A percentile compares a stretch with the other conserved stretches of the same genome.
These are phyloP conservation scores for Prostheceraeus crozeri DNA, from an alignment of 2,888 invertebrate species.

Conservation along the genomic window DNA sequence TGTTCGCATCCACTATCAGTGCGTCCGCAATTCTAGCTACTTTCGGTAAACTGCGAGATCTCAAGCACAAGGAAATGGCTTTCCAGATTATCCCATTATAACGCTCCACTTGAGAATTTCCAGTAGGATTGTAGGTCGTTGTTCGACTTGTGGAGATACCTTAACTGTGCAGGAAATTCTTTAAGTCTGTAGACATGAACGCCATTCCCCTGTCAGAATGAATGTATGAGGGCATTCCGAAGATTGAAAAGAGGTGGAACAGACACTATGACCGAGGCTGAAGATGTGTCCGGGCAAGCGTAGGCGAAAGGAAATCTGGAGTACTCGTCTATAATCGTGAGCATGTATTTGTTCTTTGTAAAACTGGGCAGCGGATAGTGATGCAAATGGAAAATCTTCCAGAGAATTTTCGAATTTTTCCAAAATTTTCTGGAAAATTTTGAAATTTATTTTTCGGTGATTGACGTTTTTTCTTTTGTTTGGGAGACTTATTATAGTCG, in stretches of 20 bases:
- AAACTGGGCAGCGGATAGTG: too few species aligned
- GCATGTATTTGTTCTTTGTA: conserved; percentile 41
- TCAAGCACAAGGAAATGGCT: conserved; percentile 36
- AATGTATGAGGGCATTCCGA: conserved; percentile 40
- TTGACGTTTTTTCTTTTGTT: too few species aligned
- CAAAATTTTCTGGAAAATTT: too few species aligned
- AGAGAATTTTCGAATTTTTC: too few species aligned
- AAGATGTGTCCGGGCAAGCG: conserved; percentile 40
- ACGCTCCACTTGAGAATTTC: conserved; percentile 40
- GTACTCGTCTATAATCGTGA: conserved; percentile 42
- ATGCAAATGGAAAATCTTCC: too few species aligned
- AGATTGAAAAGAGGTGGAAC: conserved; percentile 40
- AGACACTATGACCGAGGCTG: conserved; percentile 39
- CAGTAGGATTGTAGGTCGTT: conserved; percentile 39
- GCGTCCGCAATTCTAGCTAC: too few species aligned
- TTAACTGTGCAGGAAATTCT: conserved; percentile 30
- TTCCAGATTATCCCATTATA: conserved; percentile 42
- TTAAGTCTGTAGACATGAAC: conserved; percentile 42
- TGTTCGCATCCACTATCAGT: too few species aligned
- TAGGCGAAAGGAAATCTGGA: conserved; percentile 43
- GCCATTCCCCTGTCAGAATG: conserved; percentile 41
- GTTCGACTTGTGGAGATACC: conserved; percentile 40
- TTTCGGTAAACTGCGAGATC: conserved; percentile 32
- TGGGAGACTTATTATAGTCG: too few species aligned
- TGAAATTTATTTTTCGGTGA: too few species aligned